Base-by-base conservation (phyloP, 2,888 invertebrate genomes). In the Brachyptera putata region DNA sequence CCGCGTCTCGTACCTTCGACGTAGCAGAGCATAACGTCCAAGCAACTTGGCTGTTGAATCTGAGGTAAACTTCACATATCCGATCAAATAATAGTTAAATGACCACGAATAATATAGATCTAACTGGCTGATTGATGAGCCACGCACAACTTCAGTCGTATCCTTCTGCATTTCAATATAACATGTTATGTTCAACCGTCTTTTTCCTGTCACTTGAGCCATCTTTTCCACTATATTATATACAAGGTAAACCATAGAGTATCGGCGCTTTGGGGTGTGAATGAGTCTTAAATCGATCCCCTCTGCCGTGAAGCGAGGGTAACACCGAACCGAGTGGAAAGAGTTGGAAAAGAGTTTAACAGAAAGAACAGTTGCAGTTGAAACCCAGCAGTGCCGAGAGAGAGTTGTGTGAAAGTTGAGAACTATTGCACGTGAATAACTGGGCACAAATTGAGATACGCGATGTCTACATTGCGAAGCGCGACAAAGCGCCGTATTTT, bases 241-340 rank as follows among this genome's bases (percentile, higher is more conserved):
- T 53, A 53, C 53, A 30, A 53, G 30, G 53, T 36, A 53, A n/a
- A 13, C 34, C 53, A 53, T 53, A 53, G 53, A 53, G 53, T 36
- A 53, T 22, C 18, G 53, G n/a, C 21, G 53, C 37, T 30, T 13
- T 21, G 11, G 53, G 53, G 53, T 53, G 53, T 53, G 53, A 53
- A 53, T 53, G 53, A 53, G 53, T 53, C n/a, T 18, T 14, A 53
- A 53, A 53, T 53, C 53, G 53, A 53, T 53, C 16, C 53, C 13
- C 2, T 34, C 36, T 14, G 13, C 53, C n/a, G 34, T n/a, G 11
- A 36, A 36, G 18, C 36, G 53, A 13, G 21, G 21, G 36, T 36
- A 46, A 46, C 11, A 18, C 22, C 4, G 22, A n/a, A n/a, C n/a
- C n/a, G n/a, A n/a, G 9, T 21, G 43, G 46, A 21, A 53, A 34